Base-by-base conservation (phyloP, 2,113 vertebrate species). In the Pygoscelis antarcticus region DNA sequence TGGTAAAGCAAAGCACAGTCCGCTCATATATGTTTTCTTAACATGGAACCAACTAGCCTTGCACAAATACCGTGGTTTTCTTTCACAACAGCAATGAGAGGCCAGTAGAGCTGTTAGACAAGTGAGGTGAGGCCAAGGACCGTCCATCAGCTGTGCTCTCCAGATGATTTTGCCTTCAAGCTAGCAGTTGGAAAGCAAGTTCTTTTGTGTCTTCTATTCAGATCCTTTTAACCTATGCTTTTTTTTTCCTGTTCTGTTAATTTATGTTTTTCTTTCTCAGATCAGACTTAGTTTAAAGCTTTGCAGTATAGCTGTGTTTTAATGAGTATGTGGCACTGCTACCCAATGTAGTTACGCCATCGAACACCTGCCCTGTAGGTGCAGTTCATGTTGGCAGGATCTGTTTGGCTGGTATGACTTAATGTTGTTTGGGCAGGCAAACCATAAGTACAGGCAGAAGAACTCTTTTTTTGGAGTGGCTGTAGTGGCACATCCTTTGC, bases 11-110 rank as follows among this genome's bases (percentile, higher is more conserved):
- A 84, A 93, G 91, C 84, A 21, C 72, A 55, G 77, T 23, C 60
- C 0, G 61, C 81, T 94, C 77, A 75, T 61, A 82, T 87, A 26
- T 91, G 94, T 96, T 96, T 97, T 96, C 61, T 96, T 96, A 96
- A 89, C 74, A n/a, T 68, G 89, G 89, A 89, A 75, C 87, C 77
- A 82, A 32, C 72, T 15, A 78, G 69, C 91, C 89, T 81, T 95
- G 91, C 94, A 91, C 91, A 96, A 96, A 96, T 87, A 94, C 81
- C 12, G 26, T 82, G 93, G 91, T 91, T 96, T 96, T 89, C 93
- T 96, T 76, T 95, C 78, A 79, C 89, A 93, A 69, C 81, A 95
- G 90, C 13, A 10, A 2, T 3, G 65, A 46, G 87, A 47, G 90
- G 66, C 82, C 16, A 7, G 66, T 25, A 6, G 83, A 58, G 79